Percentiles rank a stretch among this genome's conserved stretches.
phyloP scores from a whole-genome alignment of 2,113 vertebrate genomes.

The Ornithorhynchus anatinus region DNA sequence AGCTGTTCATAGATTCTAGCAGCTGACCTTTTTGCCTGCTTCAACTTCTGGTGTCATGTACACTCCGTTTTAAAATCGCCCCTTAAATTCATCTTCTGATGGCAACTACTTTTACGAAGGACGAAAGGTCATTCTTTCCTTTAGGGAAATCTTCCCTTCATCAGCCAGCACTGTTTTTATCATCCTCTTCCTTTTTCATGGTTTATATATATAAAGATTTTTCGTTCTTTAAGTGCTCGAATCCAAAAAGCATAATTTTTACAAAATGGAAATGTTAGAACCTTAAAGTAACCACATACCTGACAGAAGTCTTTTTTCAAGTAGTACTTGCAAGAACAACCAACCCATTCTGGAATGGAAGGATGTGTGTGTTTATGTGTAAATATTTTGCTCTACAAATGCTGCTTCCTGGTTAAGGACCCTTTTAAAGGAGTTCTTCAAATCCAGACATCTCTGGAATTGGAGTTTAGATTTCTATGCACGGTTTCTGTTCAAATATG shows the following conservation, averaged over 20 bases:
- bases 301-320: conserved; percentile 14
- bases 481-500: no score
- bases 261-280: not conserved
- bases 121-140: not conserved
- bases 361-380: not conserved
- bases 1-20: not conserved
- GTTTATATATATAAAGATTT: not conserved
- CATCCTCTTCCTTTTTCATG: conserved; percentile 20
- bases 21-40: not conserved
- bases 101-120: not conserved
- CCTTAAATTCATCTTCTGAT: not conserved
- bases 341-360: conserved; percentile 4
- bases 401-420: no score
- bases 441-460: no score
- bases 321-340: conserved; percentile 37
- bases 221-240: not conserved
- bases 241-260: conserved; percentile 19
- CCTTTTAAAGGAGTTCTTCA: no score
- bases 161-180: conserved; percentile 13
- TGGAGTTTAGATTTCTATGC: no score
- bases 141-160: conserved; percentile 1
- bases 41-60: not conserved
- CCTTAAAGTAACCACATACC: conserved; percentile 42
- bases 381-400: conserved; percentile 3
- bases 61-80: conserved; percentile 1